These are phyloP conservation scores for Hirundichthys speculiger DNA, from an alignment of 2,113 vertebrate species.

Conservation along the genomic window DNA sequence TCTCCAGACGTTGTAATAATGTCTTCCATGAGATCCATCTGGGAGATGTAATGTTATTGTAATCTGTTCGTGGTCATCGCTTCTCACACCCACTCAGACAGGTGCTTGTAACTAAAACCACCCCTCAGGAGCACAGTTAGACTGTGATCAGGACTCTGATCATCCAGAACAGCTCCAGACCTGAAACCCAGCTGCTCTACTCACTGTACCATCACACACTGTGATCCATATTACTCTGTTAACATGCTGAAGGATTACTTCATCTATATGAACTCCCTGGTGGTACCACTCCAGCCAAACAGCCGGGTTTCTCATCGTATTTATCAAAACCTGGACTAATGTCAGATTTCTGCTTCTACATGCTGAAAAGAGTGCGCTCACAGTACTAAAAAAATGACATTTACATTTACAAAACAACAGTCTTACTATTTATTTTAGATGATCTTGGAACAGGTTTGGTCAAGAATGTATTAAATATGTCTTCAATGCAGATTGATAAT, in stretches of 20 bases:
- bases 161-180: conserved; percentile 21
- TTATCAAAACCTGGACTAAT: too few relatives aligned
- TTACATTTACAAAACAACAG: too few relatives aligned
- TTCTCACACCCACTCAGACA: conserved; percentile 75
- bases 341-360: too few relatives aligned
- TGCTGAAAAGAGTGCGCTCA: too few relatives aligned
- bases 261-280: background rate
- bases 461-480: too few relatives aligned
- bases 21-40: conserved; percentile 13
- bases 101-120: conserved; percentile 54
- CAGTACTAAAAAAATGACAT: too few relatives aligned
- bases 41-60: conserved; percentile 56
- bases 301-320: too few relatives aligned
- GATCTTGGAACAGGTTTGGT: too few relatives aligned
- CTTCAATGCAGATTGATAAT: too few relatives aligned
- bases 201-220: background rate
- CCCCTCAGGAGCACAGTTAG: conserved; percentile 38
- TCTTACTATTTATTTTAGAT: too few relatives aligned
- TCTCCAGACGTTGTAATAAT: background rate
- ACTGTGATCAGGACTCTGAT: conserved; percentile 15
- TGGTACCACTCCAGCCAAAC: too few relatives aligned
- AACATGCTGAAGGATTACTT: conserved; percentile 9
- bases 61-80: conserved; percentile 43
- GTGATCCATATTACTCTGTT: background rate
- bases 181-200: conserved; percentile 40